Percentiles rank a stretch among this genome's conserved stretches.
These are phyloP conservation scores for Agrochola lychnidis DNA, from an alignment of 2,888 invertebrate species.

Conservation along the genomic window DNA sequence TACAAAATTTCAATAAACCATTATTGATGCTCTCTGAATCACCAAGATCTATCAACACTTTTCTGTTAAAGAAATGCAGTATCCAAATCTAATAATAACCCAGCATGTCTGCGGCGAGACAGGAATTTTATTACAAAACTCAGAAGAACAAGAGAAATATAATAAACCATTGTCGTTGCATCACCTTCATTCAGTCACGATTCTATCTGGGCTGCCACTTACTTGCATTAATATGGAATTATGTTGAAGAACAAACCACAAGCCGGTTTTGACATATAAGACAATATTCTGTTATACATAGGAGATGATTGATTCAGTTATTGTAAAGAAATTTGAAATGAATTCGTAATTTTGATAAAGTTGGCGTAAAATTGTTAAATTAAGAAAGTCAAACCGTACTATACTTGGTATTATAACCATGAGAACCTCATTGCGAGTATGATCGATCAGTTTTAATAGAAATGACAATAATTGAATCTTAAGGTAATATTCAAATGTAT, in stretches of 20 bases:
- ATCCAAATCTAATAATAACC: conserved; percentile 12
- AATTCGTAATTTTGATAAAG: neutral
- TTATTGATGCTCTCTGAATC: neutral
- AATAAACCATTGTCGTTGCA: conserved; percentile 73
- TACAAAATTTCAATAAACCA: conserved; percentile 9
- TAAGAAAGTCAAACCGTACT: neutral
- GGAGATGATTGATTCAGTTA: conserved; percentile 11
- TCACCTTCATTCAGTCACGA: conserved; percentile 83
- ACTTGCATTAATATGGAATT: conserved; percentile 82
- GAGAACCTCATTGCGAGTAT: neutral
- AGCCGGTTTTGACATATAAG: conserved; percentile 53
- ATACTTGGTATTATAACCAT: neutral
- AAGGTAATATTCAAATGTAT: neutral
- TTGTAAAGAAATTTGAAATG: neutral
- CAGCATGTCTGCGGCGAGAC: conserved; percentile 23
- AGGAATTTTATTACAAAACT: conserved; percentile 63
- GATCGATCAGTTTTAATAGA: conserved; percentile 5
- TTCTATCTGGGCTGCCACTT: conserved; percentile 80
- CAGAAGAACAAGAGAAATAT: conserved; percentile 64
- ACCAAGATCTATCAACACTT: neutral
- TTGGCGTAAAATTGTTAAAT: neutral
- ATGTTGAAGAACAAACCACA: conserved; percentile 74
- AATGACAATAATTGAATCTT: conserved; percentile 9
- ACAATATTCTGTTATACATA: conserved; percentile 12
- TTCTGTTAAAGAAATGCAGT: conserved; percentile 16